Base-by-base conservation (phyloP, 2,888 invertebrate species). In the Hypselothyrea guttata region DNA sequence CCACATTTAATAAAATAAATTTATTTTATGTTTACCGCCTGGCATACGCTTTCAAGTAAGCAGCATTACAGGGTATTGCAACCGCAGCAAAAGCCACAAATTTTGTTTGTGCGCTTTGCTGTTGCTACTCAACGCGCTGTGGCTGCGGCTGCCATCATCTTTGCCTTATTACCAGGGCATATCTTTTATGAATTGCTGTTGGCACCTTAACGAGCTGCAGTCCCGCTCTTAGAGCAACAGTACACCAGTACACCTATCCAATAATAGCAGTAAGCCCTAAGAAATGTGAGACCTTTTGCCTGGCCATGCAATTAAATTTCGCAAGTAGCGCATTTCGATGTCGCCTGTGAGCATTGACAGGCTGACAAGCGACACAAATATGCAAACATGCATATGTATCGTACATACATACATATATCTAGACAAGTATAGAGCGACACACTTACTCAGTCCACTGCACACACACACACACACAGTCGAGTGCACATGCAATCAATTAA, bases 401-500 rank as follows among this genome's bases (percentile, higher is more conserved):
- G 13, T 11, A 44, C 12, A 30, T n/a, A 18, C n/a, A 22, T 27
- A 35, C 11, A 34, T 15, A 38, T 22, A 58, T 34, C 56, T 52
- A 42, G 38, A 45, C 31, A 63, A 33, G 30, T 12, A 59, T 40
- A 33, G 27, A 38, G 30, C 13, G 35, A 45, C 27, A 44, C 5
- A 55, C 41, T 12, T 1, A 27, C 34, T 12, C 30, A 40, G 40
- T n/a, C 34, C 7, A 15, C 38, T 11, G 27, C 53, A 11, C 15
- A n/a, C 31, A 33, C 51, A 34, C 34, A 31, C n/a, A 47, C 51
- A 49, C 16, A 60, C 67, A 73, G 51, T 61, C 52, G 70, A 77
- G 64, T 82, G 84, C 70, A 75, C 83, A 73, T 83, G 79, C 79
- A 81, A 81, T 81, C 85, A 81, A 85, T 85, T 85, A 85, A 81